Evolutionary conservation across 2,113 vertebrate genomes (phyloP).

Genomic region (Archilochus colubris): DNA sequence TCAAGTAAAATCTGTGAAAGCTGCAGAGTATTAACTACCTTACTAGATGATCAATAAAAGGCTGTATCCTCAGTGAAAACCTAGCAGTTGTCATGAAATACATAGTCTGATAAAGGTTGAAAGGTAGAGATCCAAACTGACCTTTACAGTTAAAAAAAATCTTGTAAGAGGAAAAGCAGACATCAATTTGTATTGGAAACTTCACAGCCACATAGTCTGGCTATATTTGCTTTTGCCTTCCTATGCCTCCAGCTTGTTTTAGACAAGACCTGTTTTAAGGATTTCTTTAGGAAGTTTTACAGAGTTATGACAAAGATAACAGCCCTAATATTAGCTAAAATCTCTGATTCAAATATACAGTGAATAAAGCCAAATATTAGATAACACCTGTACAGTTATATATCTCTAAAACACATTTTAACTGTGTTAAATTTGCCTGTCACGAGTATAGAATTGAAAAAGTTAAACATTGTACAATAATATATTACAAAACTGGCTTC

Average conservation of each 20-base stretch:
- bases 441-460: neutral
- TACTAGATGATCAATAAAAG: neutral
- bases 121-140: neutral
- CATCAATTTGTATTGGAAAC: neutral
- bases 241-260: neutral
- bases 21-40: neutral
- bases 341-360: neutral
- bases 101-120: neutral
- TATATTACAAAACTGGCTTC: neutral
- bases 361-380: neutral
- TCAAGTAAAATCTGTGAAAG: neutral
- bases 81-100: neutral
- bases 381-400: neutral
- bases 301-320: neutral
- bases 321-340: neutral
- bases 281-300: neutral
- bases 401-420: neutral
- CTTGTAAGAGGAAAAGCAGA: neutral
- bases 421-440: neutral
- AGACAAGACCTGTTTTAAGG: neutral
- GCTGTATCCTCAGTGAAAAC: neutral
- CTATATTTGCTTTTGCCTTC: neutral
- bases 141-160: neutral
- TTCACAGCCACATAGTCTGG: neutral
- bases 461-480: neutral